Conservation (phyloP, 2,888 invertebrate genomes). For the Ctena decussata region DNA sequence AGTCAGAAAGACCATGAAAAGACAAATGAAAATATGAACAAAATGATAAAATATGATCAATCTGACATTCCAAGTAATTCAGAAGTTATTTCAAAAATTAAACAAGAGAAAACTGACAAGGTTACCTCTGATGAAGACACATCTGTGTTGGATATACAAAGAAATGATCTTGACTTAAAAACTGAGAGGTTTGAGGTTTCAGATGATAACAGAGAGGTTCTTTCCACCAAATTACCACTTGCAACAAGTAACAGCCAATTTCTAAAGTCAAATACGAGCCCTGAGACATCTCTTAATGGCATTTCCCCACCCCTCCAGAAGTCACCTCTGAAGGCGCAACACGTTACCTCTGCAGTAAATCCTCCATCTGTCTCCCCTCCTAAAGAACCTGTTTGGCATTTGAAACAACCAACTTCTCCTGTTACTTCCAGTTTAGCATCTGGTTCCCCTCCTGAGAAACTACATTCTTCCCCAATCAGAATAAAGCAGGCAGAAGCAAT, state of each 20-base stretch:
- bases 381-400: neutral
- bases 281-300: neutral
- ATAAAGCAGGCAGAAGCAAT: neutral
- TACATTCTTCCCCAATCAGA: neutral
- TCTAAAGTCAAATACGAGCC: neutral
- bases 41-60: neutral
- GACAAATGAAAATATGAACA: neutral
- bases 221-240: neutral
- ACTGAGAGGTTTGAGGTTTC: neutral
- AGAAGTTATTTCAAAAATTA: neutral
- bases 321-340: neutral
- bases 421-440: neutral
- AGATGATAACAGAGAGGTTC: neutral
- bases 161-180: neutral
- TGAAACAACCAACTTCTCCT: neutral
- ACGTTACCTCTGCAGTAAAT: neutral
- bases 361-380: neutral
- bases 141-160: neutral
- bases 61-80: neutral
- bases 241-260: neutral
- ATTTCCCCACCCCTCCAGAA: neutral
- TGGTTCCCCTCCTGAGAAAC: neutral
- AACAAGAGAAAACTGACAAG: neutral
- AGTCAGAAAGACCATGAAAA: conserved; percentile 29
- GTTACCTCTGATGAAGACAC: neutral